These are phyloP conservation scores for Ceratosolen fusciceps DNA, from an alignment of 1,140 invertebrate species.

Conservation along the genomic window DNA sequence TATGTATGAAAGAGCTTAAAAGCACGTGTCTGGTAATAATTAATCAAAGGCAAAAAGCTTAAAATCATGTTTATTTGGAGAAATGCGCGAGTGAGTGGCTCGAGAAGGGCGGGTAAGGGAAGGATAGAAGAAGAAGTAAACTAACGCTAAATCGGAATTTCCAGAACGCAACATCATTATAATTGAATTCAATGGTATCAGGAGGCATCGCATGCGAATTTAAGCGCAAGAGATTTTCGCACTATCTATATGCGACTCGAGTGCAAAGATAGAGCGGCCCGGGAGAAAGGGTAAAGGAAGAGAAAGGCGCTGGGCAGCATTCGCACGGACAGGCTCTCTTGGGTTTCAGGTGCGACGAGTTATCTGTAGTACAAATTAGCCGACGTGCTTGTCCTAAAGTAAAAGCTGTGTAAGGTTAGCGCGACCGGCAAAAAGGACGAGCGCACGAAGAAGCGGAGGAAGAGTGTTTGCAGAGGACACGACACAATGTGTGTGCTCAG, in stretches of 20 bases:
- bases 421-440: conserved; percentile 54
- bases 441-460: conserved; percentile 31
- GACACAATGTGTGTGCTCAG: conserved; percentile 42
- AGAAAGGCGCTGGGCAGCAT: not conserved
- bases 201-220: not conserved
- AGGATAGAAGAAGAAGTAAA: too few relatives aligned
- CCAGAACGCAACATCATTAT: not conserved
- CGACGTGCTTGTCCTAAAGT: conserved; percentile 67
- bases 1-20: not conserved
- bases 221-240: conserved; percentile 12
- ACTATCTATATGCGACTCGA: not conserved
- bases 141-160: not conserved
- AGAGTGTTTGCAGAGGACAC: conserved; percentile 55
- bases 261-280: not conserved
- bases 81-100: too few relatives aligned
- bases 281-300: not conserved
- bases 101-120: not conserved
- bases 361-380: conserved; percentile 69
- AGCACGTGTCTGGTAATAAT: not conserved
- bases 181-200: conserved; percentile 5
- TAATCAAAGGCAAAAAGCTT: not conserved
- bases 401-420: conserved; percentile 66
- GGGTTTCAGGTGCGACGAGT: conserved; percentile 62
- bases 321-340: conserved; percentile 15
- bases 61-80: not conserved